Percentiles rank a stretch among this genome's conserved stretches.
phyloP scores from a whole-genome alignment of 2,797 vertebrate genomes.

The Karalla daura region DNA sequence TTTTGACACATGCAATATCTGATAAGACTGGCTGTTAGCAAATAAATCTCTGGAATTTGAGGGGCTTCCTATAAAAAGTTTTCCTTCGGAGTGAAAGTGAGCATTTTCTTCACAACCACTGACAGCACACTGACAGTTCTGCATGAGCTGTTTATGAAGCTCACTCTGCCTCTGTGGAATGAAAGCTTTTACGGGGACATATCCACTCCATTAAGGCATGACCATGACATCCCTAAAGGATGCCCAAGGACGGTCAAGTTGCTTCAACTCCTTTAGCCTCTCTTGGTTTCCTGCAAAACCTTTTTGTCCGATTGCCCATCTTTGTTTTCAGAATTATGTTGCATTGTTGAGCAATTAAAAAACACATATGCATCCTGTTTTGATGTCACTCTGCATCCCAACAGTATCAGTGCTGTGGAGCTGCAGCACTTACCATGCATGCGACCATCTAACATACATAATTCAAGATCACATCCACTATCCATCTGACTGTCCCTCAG shows the following conservation, averaged over 20 bases:
- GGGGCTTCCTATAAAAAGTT: conserved; percentile 43
- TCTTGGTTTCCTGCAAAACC: background rate
- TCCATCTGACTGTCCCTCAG: conserved; percentile 57
- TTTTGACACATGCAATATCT: conserved; percentile 32
- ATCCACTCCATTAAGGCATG: conserved; percentile 76
- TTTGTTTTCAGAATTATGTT: conserved; percentile 1
- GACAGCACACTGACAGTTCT: conserved; percentile 59
- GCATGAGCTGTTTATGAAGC: conserved; percentile 68
- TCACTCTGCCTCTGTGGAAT: conserved; percentile 65
- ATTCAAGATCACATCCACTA: conserved; percentile 61
- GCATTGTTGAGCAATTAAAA: conserved; percentile 27
- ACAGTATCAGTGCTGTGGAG: conserved; percentile 33
- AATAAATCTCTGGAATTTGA: conserved; percentile 48
- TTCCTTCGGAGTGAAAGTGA: conserved; percentile 41
- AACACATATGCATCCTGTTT: conserved; percentile 2
- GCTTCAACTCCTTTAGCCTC: conserved; percentile 30
- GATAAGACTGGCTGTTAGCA: conserved; percentile 20
- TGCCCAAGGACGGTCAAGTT: conserved; percentile 57
- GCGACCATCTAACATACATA: conserved; percentile 57
- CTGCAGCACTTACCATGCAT: conserved; percentile 38
- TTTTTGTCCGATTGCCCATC: background rate
- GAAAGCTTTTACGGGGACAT: conserved; percentile 79
- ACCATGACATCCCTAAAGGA: conserved; percentile 73
- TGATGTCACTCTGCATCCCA: conserved; percentile 38
- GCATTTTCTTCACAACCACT: conserved; percentile 45